A percentile compares a stretch with the other conserved stretches of the same genome.
Evolutionary conservation across 2,113 vertebrate genomes (phyloP).

Genomic region (Strix aluco): DNA sequence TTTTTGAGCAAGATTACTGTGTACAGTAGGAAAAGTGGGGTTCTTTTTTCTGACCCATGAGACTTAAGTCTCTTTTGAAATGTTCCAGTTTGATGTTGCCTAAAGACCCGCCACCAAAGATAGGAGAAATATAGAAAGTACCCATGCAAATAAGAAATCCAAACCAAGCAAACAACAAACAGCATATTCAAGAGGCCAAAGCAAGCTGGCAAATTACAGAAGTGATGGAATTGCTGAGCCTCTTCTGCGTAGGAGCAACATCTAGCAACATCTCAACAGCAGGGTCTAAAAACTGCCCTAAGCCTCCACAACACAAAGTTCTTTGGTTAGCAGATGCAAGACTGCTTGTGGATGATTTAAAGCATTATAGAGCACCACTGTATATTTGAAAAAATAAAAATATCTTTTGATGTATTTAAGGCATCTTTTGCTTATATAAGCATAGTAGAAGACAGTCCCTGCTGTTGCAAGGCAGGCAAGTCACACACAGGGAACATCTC

Average conservation of each 20-base stretch:
- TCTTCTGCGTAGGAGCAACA: neutral
- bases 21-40: neutral
- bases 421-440: neutral
- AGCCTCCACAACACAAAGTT: neutral
- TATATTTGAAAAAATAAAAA: neutral
- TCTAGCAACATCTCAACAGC: neutral
- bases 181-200: neutral
- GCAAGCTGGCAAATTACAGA: neutral
- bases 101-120: neutral
- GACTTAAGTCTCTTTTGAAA: neutral
- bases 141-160: neutral
- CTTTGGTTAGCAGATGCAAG: neutral
- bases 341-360: neutral
- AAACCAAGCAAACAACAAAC: neutral
- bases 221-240: neutral
- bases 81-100: neutral
- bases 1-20: neutral
- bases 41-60: neutral
- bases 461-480: neutral
- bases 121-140: neutral
- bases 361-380: accelerated
- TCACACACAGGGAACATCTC: neutral
- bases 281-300: neutral
- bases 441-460: neutral
- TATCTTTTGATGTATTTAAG: neutral